Evolutionary conservation across 2,797 vertebrate species (phyloP).

Genomic region (Cyclura pinguis): DNA sequence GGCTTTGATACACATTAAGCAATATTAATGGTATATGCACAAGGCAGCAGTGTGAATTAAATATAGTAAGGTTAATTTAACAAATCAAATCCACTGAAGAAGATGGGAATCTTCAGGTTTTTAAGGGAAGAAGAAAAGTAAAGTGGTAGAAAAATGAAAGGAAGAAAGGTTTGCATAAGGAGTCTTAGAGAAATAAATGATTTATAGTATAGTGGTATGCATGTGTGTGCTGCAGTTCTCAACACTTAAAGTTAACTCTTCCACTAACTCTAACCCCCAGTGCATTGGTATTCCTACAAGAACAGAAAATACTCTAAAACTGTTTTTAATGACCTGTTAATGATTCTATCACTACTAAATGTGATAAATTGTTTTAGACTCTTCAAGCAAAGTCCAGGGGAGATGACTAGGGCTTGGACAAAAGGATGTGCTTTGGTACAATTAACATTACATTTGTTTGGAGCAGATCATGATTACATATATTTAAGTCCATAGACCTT

Average conservation of each 20-base stretch:
- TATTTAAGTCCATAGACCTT: no score
- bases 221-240: no score
- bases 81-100: neutral
- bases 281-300: no score
- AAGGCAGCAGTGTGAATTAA: neutral
- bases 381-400: neutral
- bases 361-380: neutral
- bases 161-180: neutral
- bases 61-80: neutral
- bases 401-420: no score
- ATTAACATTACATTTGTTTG: neutral
- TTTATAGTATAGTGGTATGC: neutral
- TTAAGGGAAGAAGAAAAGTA: neutral
- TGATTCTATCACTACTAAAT: neutral
- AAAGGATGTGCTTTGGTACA: no score
- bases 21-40: neutral
- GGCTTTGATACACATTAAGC: neutral
- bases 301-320: no score
- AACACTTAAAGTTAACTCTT: no score
- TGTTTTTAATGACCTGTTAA: no score
- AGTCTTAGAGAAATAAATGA: neutral
- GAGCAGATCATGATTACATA: neutral
- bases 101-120: neutral
- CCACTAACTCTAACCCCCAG: no score
- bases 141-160: neutral